Evolutionary conservation across 2,797 vertebrate genomes (phyloP), one percentile per base, ranked within the genome.

Genomic region (Erithacus rubecula): DNA sequence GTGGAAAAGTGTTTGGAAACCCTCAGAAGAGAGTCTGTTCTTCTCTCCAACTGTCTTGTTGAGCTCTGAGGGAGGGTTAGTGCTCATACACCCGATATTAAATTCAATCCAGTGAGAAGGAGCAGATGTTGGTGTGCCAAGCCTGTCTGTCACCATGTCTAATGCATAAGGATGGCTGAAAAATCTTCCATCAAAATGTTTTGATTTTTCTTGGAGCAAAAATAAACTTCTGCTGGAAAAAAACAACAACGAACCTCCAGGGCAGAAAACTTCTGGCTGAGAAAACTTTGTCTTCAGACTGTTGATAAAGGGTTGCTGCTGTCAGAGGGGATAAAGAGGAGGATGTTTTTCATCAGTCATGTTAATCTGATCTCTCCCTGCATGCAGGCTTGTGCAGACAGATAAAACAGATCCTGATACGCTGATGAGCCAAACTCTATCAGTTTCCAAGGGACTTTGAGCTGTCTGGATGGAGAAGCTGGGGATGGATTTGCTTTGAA

Each of bases 291-390:
- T 68, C 69, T 92, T 92, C 59, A 75, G 62, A 78, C 44, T 75
- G 44, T 85, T 82, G 78, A 87, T 90, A 87, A 85, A 89, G 87
- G 65, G 65, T 64, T 94, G 65, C 44, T 55, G 55, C 89, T 96
- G 93, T 86, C 95, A 94, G 47, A 87, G 29, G 30, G 90, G 76
- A 94, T 85, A 81, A 93, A 89, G 71, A 78, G 41, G 71, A 80
- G 71, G 68, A 89, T 89, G 82, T 89, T 96, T 96, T 83, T 70
- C 90, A 85, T 95, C 88, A 89, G 46, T 68, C 58, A 15, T 87
- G 74, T 92, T 92, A 95, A 92, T 95, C 90, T 92, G 92, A 87
- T 93, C 90, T 89, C n/a, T 83, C 53, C 74, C 72, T 91, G 58
- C 89, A 76, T 80, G 43, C 65, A 64, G 64, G 44, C 76, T 91